Base-by-base conservation (phyloP, 1,140 invertebrate species). In the Dendroctonus ponderosae region DNA sequence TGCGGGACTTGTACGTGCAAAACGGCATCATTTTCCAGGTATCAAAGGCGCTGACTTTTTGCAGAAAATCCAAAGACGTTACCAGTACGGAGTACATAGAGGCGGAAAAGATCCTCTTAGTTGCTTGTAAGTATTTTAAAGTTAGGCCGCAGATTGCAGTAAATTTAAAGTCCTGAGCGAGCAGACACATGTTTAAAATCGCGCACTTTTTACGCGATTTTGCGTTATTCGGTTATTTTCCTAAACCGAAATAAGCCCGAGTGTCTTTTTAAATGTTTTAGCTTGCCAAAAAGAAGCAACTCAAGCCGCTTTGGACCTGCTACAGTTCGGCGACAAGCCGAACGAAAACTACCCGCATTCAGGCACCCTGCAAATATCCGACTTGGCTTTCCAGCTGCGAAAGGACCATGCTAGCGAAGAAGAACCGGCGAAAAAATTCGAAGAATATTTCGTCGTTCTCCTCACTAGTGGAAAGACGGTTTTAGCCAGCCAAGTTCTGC, bases 41-140 rank as follows among this genome's bases (percentile, higher is more conserved):
- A 0, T 75, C 75, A 5, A 82, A 82, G 71, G 81, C 80, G 1
- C 58, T 83, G 6, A 67, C 70, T 14, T 67, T 78, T 9, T 83
- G 82, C 62, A 69, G 71, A 8, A 74, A 66, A 7, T 76, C 67
- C n/a, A 78, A 77, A 53, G 77, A 79, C 58, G 80, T 82, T 60
- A 53, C 61, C 0, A 78, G 78, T 49, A 52, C 62, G 0, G 78
- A 81, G 62, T 76, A 79, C 48, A 71, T 81, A 3, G 80, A 82
- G 70, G 81, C 79, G 3, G 80, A 83, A 62, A 77, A 77, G 39
- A 73, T 79, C 26, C 63, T 82, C 0, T 67, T 82, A 6, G 49
- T 80, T 44, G 78, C 80, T 6, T 78, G 73, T 72, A 73, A 80
- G 42, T 75, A 42, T 62, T 57, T 62, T 56, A 54, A 37, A 41